Evolutionary conservation across 2,113 vertebrate genomes (phyloP).

Genomic region (Sceloporus undulatus): DNA sequence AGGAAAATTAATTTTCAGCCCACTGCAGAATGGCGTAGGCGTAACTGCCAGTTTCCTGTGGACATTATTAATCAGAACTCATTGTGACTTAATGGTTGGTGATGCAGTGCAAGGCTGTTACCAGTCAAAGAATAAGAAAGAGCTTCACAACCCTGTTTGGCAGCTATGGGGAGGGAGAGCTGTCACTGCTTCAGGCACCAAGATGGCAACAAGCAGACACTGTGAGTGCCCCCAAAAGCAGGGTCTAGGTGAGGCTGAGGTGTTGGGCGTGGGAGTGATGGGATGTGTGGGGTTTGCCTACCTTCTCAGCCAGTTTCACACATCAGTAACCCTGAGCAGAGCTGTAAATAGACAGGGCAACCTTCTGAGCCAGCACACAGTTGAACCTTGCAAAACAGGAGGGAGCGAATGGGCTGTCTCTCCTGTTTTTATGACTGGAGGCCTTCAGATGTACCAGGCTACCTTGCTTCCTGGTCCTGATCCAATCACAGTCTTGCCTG

Average conservation of each 20-base stretch:
- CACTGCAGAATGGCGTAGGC: slow-evolving; percentile 21
- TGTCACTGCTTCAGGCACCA: not conserved
- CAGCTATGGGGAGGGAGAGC: not conserved
- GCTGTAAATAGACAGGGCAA: too few relatives aligned
- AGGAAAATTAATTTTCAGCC: slow-evolving; percentile 60
- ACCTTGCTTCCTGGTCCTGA: too few relatives aligned
- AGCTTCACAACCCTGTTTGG: not conserved
- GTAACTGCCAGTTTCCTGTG: slow-evolving; percentile 55
- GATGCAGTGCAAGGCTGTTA: slow-evolving; percentile 55
- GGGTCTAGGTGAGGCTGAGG: not conserved
- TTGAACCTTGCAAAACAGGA: too few relatives aligned
- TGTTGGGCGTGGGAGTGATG: not conserved
- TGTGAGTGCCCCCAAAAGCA: too few relatives aligned
- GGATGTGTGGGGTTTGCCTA: too few relatives aligned
- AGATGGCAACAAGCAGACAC: not conserved
- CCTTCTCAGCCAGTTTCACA: too few relatives aligned
- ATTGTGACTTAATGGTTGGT: slow-evolving; percentile 58
- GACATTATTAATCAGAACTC: slow-evolving; percentile 63
- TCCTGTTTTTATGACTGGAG: too few relatives aligned
- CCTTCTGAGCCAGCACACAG: too few relatives aligned
- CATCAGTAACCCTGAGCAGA: too few relatives aligned
- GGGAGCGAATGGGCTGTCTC: too few relatives aligned
- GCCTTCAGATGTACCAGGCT: too few relatives aligned
- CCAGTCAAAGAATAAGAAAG: slow-evolving; percentile 37
- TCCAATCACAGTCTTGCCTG: too few relatives aligned